Base-by-base conservation (phyloP, 2,888 invertebrate genomes). In the Thecocarcelia acutangulata region DNA sequence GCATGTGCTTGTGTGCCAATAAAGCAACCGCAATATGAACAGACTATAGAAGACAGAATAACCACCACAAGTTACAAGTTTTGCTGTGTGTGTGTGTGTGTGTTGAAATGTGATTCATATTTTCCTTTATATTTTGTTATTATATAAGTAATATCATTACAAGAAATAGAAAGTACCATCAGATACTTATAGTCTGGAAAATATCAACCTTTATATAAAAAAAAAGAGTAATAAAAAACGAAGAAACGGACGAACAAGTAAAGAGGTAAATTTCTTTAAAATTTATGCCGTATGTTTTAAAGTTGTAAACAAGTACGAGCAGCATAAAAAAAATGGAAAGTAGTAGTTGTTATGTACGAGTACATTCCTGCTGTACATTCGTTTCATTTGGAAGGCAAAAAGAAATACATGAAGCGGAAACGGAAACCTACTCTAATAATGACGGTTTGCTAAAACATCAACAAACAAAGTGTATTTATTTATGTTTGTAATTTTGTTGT, bases 361-460 rank as follows among this genome's bases (percentile, higher is more conserved):
- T 58, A 3, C 37, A 19, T 28, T 42, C 52, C 42, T 15, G 54
- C 11, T 68, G 74, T 24, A 0, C 15, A 1, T 48, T 54, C 19
- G 33, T 44, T 48, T 54, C 19, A 21, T 44, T 48, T 3, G 64
- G 24, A 58, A 48, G 58, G 21, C 48, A 40, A 17, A 33, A 63
- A 64, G 24, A 33, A 63, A 64, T 64, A 77, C 44, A 69, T 50
- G 50, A 76, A 85, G 59, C 83, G 85, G 84, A 85, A 85, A 80
- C 85, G 85, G 85, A 85, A 85, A 84, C 84, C 81, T 81, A 80
- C 83, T 80, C 61, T 69, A 76, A 69, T 69, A 61, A 69, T 52
- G 69, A 54, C 81, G 79, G 77, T 78, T 84, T 72, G 80, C 61
- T 74, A 58, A 69, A 81, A 69, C 83, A 76, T 73, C 70, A 70